Base-by-base conservation (phyloP, 2,888 invertebrate species). In the Invenusta paracnida region DNA sequence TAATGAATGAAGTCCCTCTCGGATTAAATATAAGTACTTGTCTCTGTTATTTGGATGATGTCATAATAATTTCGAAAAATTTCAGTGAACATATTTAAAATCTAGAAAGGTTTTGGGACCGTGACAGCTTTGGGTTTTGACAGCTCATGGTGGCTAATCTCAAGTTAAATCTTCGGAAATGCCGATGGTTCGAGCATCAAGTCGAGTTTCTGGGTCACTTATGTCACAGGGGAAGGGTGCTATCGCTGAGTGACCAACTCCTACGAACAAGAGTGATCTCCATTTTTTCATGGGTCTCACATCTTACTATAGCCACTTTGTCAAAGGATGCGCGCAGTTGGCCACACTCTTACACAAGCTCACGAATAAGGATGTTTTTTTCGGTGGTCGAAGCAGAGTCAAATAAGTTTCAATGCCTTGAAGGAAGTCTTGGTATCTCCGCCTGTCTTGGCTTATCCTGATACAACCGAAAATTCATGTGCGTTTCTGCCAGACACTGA, bases 101-200 rank as follows among this genome's bases (percentile, higher is more conserved):
- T 27, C 29, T 85, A 13, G 28, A 28, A 23, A 29, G 11, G 25
- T 29, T 85, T 27, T 83, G 83, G n/a, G n/a, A n/a, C n/a, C n/a
- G n/a, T n/a, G n/a, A n/a, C n/a, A n/a, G n/a, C n/a, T n/a, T n/a
- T n/a, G n/a, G n/a, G n/a, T n/a, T n/a, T n/a, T 25, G 11, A 0
- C 85, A 29, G 1, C 13, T 85, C n/a, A 17, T 23, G 5, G 0
- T 25, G 17, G 30, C 29, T 29, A 30, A 30, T 0, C 17, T 85
- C 13, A 85, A 85, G 25, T 13, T 85, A 30, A 85, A 30, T 29
- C n/a, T 31, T n/a, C n/a, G 29, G 17, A 88, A 88, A 31, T 86
- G 87, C 84, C 25, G 81, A 0, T 85, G 88, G 48, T 87, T 87
- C 17, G 66, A 87, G 84, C 83, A 29, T 30, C 29, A 84, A 28